Conservation (phyloP, 1,140 invertebrate genomes). For the Archegozetes longisetosus region DNA sequence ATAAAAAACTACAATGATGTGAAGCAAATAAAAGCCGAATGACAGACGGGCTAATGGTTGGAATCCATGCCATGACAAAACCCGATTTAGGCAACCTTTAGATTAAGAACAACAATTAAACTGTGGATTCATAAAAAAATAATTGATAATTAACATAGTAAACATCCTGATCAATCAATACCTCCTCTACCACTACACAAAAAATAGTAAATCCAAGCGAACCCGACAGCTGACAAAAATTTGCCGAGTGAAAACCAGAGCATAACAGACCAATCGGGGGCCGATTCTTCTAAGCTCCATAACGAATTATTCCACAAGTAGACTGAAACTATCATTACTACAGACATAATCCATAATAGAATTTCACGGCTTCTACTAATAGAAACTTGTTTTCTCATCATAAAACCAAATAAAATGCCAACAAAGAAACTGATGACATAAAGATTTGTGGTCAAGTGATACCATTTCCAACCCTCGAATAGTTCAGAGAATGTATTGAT, state of each 20-base stretch:
- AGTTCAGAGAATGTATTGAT: neutral
- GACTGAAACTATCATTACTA: neutral
- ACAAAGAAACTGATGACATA: neutral
- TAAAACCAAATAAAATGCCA: neutral
- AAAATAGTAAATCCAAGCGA: constrained; percentile 5
- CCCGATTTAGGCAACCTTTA: neutral
- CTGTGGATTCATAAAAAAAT: too few relatives aligned
- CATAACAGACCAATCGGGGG: neutral
- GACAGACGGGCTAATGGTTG: constrained; percentile 30
- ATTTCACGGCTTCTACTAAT: too few relatives aligned
- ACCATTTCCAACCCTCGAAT: neutral
- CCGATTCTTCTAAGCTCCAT: neutral
- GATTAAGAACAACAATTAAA: neutral
- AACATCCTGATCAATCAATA: too few relatives aligned
- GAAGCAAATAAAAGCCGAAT: constrained; percentile 30
- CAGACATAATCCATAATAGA: constrained; percentile 2
- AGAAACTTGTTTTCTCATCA: too few relatives aligned
- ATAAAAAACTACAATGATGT: constrained; percentile 20
- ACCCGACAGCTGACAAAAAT: neutral
- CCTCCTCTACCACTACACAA: constrained; percentile 2
- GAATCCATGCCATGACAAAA: constrained; percentile 23
- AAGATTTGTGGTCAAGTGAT: neutral
- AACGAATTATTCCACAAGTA: constrained; percentile 3
- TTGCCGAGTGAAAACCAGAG: constrained; percentile 10
- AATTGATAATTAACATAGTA: too few relatives aligned